Percentiles rank a stretch among this genome's conserved stretches.
Conservation (phyloP, 2,888 invertebrate genomes). For the Epinotia ramella region DNA sequence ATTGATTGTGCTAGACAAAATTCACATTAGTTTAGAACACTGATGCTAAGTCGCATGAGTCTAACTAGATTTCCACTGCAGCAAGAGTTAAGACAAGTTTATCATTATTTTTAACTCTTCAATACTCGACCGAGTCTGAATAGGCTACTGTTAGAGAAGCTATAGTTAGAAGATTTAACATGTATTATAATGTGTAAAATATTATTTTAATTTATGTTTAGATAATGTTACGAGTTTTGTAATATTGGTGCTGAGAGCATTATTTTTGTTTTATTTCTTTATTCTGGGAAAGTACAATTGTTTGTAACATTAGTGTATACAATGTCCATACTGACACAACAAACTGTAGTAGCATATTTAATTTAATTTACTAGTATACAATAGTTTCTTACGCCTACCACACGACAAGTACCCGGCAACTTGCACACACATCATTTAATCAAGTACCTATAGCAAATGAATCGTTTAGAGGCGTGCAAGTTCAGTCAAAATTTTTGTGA, state of each 20-base stretch:
- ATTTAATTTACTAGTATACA: slow-evolving; percentile 46
- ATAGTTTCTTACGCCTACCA: slow-evolving; percentile 49
- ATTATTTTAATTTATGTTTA: slow-evolving; percentile 73
- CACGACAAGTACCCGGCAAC: slow-evolving; percentile 25
- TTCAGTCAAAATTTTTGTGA: slow-evolving; percentile 75
- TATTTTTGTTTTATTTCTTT: slow-evolving; percentile 62
- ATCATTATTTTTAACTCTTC: slow-evolving; percentile 9
- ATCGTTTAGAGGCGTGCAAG: slow-evolving; percentile 50
- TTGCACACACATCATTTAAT: slow-evolving; percentile 38
- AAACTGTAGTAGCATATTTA: slow-evolving; percentile 36
- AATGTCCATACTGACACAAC: slow-evolving; percentile 28
- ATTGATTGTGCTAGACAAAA: background rate
- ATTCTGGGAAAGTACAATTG: slow-evolving; percentile 34
- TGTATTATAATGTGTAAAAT: slow-evolving; percentile 77
- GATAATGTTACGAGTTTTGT: slow-evolving; percentile 66
- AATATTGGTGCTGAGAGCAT: slow-evolving; percentile 72
- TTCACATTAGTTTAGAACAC: slow-evolving; percentile 1
- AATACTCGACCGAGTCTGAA: slow-evolving; percentile 10
- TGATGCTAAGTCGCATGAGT: background rate
- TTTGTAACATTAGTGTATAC: slow-evolving; percentile 33
- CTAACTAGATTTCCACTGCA: background rate
- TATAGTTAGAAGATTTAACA: slow-evolving; percentile 51
- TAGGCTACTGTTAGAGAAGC: slow-evolving; percentile 34
- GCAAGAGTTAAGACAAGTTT: slow-evolving; percentile 11
- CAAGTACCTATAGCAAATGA: slow-evolving; percentile 34